Evolutionary conservation across 2,113 vertebrate genomes (phyloP), one percentile per base, ranked within the genome.

Genomic region (Xerus inauris): DNA sequence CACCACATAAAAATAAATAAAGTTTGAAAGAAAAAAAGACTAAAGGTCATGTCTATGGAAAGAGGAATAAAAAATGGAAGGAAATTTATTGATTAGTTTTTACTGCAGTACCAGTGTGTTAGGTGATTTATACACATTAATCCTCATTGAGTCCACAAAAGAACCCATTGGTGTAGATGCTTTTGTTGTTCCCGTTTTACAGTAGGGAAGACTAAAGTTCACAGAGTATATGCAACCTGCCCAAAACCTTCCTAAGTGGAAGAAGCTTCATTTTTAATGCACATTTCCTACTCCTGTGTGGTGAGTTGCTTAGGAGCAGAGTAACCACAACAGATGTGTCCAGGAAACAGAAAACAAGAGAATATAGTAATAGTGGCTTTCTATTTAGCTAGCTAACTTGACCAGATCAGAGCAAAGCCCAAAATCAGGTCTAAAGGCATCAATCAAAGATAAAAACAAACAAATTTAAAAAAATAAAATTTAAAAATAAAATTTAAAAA

Each of bases 361-460:
- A 6, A 75, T 91, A 59, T 54, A 76, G 35, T 57, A 81, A 76
- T 62, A 59, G 6, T 64, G 1, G 30, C n/a, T 91, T 85, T 96
- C n/a, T 26, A n/a, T 89, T 93, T 79, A 64, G 32, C 71, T 88
- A 65, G 2, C 40, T 69, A 45, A 30, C 19, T 90, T 20, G 0
- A 90, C 49, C 86, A 57, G 22, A 73, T 94, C 22, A 81, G 54
- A 88, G 57, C 4, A 80, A 93, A 67, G 19, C 22, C 45, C 40
- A 57, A 67, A 67, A 42, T 75, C 35, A 90, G 64, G 40, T 20
- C 45, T 95, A 95, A 84, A 94, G 12, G 8, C 35, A 59, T n/a
- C 14, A 19, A 91, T 83, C 28, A 94, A 92, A 87, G n/a, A 73
- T 35, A 81, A 97, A 97, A 96, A 89, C 83, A 91, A 83, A 5